Percentiles rank a stretch among this genome's conserved stretches.
These are phyloP conservation scores for Bryconaethiops microstoma DNA, from an alignment of 2,797 vertebrate genomes.

Conservation along the genomic window DNA sequence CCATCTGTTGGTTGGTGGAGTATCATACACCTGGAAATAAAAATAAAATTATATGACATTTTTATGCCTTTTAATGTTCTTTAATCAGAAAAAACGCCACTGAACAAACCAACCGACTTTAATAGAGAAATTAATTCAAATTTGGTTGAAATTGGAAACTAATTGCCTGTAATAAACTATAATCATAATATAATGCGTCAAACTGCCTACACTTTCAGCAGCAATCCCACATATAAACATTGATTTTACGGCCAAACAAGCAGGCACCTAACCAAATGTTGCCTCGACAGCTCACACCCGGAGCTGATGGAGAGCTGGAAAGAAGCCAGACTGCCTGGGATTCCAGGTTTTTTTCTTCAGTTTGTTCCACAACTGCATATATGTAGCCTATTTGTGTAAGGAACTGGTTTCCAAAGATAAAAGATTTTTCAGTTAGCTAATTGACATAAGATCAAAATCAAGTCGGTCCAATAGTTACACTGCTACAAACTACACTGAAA, in stretches of 20 bases:
- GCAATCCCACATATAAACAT: background rate
- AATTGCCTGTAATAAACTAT: background rate
- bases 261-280: background rate
- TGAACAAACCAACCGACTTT: too few relatives aligned
- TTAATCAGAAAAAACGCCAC: too few relatives aligned
- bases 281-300: background rate
- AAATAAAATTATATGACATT: too few relatives aligned
- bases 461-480: background rate
- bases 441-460: background rate
- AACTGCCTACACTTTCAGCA: background rate
- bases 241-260: background rate
- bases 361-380: background rate
- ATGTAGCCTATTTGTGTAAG: background rate
- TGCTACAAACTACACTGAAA: background rate
- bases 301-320: background rate
- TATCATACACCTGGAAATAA: slow-evolving; percentile 84
- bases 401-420: background rate
- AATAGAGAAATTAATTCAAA: background rate
- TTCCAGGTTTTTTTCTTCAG: background rate
- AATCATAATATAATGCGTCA: background rate
- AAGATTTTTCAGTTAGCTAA: background rate
- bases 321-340: background rate
- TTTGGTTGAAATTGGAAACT: background rate
- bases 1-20: slow-evolving; percentile 82
- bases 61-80: background rate